Evolutionary conservation across 2,797 vertebrate species (phyloP).

Genomic region (Lagocephalus sceleratus): DNA sequence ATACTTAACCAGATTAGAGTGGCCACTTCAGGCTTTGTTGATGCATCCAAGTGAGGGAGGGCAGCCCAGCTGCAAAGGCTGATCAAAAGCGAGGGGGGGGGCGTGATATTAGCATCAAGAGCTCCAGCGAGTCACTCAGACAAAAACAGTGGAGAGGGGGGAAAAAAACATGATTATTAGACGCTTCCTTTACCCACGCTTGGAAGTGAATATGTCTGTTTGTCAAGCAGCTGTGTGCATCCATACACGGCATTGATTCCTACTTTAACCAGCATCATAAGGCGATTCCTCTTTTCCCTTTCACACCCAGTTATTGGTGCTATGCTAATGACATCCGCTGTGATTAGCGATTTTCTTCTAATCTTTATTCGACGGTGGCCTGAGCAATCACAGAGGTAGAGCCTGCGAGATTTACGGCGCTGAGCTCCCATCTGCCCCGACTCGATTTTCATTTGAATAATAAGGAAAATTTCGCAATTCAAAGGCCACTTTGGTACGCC

Average conservation of each 20-base stretch:
- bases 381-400: conserved; percentile 90
- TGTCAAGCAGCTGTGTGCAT: conserved; percentile 79
- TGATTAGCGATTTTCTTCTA: conserved; percentile 96
- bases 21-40: conserved; percentile 79
- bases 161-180: conserved; percentile 75
- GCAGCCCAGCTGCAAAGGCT: conserved; percentile 78
- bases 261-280: conserved; percentile 81
- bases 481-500: conserved; percentile 63
- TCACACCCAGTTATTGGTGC: conserved; percentile 89
- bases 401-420: conserved; percentile 85
- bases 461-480: conserved; percentile 80
- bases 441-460: conserved; percentile 87
- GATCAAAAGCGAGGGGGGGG: conserved; percentile 77
- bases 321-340: conserved; percentile 93
- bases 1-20: conserved; percentile 77
- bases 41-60: conserved; percentile 74
- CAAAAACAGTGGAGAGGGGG: conserved; percentile 77
- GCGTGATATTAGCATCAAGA: conserved; percentile 78
- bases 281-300: conserved; percentile 81
- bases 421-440: conserved; percentile 82
- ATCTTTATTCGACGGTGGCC: conserved; percentile 90
- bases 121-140: conserved; percentile 69
- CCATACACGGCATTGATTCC: conserved; percentile 79
- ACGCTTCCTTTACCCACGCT: conserved; percentile 78
- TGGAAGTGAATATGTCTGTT: conserved; percentile 78